A percentile compares a stretch with the other conserved stretches of the same genome.
These are phyloP conservation scores for Mormoops blainvillei DNA, from an alignment of 2,113 vertebrate genomes.

Conservation along the genomic window DNA sequence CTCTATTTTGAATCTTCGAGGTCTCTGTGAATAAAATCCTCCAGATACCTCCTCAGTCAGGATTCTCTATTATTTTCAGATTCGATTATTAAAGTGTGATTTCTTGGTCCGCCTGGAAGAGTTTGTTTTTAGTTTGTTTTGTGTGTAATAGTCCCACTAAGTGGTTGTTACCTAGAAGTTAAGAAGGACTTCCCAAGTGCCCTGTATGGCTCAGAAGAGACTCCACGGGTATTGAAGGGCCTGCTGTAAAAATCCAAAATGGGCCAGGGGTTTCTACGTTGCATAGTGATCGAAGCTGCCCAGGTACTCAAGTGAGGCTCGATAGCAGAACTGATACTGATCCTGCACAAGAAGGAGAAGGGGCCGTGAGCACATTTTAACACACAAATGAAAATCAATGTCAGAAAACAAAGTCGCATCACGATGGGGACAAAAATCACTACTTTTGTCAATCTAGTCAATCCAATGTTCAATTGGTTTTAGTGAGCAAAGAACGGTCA, in stretches of 20 bases:
- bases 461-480: background rate
- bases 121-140: slow-evolving; percentile 78
- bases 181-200: slow-evolving; percentile 98
- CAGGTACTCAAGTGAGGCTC: slow-evolving; percentile 98
- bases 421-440: background rate
- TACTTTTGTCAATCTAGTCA: background rate
- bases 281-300: slow-evolving; percentile 99
- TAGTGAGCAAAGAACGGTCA: background rate
- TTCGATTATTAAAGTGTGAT: slow-evolving; percentile 87
- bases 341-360: slow-evolving; percentile 84
- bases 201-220: slow-evolving; percentile 99
- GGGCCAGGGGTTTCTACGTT: slow-evolving; percentile 92
- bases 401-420: background rate
- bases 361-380: background rate
- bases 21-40: slow-evolving; percentile 86
- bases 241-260: slow-evolving; percentile 88
- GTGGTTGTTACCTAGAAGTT: slow-evolving; percentile 97
- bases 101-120: slow-evolving; percentile 97
- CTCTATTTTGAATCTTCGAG: slow-evolving; percentile 88
- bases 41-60: slow-evolving; percentile 89
- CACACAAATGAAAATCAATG: background rate
- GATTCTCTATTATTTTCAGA: slow-evolving; percentile 83
- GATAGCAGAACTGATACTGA: slow-evolving; percentile 99
- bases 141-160: slow-evolving; percentile 90
- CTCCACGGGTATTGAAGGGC: slow-evolving; percentile 94